phyloP scores from a whole-genome alignment of 2,888 invertebrate genomes.

The Drosophila mettleri region DNA sequence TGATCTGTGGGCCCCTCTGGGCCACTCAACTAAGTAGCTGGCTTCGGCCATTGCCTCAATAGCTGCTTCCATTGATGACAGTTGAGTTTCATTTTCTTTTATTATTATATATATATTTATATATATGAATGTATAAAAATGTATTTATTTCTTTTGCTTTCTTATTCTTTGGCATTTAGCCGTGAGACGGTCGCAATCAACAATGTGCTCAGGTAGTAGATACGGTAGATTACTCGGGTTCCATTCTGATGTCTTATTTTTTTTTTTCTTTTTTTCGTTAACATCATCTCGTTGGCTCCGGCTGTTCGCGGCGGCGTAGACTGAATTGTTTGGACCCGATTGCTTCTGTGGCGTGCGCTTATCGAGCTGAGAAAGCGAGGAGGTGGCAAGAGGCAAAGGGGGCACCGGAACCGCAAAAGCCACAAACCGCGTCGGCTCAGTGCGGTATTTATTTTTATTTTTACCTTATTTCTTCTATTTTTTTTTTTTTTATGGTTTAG shows the following conservation, averaged over 20 bases:
- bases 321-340: slow-evolving; percentile 30
- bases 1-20: slow-evolving; percentile 16
- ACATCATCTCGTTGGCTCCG: slow-evolving; percentile 17
- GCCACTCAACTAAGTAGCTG: slow-evolving; percentile 43
- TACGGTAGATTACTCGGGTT: slow-evolving; percentile 36
- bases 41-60: slow-evolving; percentile 27
- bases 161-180: slow-evolving; percentile 16
- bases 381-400: background rate
- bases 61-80: slow-evolving; percentile 48
- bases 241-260: slow-evolving; percentile 38
- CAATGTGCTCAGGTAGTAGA: slow-evolving; percentile 39
- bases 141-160: slow-evolving; percentile 10
- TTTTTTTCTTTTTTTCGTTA: background rate
- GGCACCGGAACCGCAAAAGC: slow-evolving; percentile 54
- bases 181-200: slow-evolving; percentile 16
- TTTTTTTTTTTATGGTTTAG: slow-evolving; percentile 41
- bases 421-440: slow-evolving; percentile 61
- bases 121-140: background rate
- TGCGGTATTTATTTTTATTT: slow-evolving; percentile 51
- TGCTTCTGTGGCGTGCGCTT: slow-evolving; percentile 42
- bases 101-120: background rate
- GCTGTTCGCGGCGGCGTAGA: background rate
- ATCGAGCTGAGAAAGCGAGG: slow-evolving; percentile 16
- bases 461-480: slow-evolving; percentile 19
- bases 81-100: slow-evolving; percentile 48